These are phyloP conservation scores for Allophyes oxyacanthae DNA, from an alignment of 2,888 invertebrate species.

Conservation along the genomic window DNA sequence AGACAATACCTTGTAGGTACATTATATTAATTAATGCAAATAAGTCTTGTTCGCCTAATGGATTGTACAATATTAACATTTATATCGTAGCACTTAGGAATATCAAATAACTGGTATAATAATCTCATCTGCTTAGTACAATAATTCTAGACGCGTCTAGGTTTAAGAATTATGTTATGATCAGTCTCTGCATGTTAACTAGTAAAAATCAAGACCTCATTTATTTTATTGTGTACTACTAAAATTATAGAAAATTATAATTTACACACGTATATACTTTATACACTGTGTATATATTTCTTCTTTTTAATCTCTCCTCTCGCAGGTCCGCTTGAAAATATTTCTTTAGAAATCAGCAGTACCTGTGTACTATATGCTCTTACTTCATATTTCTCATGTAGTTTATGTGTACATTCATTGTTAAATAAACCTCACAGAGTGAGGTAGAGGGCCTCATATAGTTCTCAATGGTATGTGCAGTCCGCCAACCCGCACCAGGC, in stretches of 20 bases:
- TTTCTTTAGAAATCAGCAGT: too few relatives aligned
- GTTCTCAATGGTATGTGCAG: too few relatives aligned
- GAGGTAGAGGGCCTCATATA: too few relatives aligned
- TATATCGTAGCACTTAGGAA: conserved; percentile 43
- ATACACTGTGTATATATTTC: too few relatives aligned
- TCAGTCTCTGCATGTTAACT: conserved; percentile 28
- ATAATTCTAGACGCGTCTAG: conserved; percentile 30
- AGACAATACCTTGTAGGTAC: conserved; percentile 38
- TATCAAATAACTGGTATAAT: conserved; percentile 45
- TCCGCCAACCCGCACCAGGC: too few relatives aligned
- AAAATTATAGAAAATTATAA: background rate
- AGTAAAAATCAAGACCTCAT: conserved; percentile 21
- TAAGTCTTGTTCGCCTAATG: conserved; percentile 46
- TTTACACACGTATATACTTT: too few relatives aligned
- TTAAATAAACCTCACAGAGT: too few relatives aligned
- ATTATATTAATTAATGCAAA: conserved; percentile 54
- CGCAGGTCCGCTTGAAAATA: too few relatives aligned
- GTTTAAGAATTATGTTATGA: conserved; percentile 18
- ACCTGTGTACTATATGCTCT: too few relatives aligned
- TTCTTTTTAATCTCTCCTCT: too few relatives aligned
- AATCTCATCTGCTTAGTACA: conserved; percentile 20
- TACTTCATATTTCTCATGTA: too few relatives aligned
- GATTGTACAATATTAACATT: conserved; percentile 50
- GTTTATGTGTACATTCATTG: too few relatives aligned
- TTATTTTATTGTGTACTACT: background rate